Percentiles rank a stretch among this genome's conserved stretches.
phyloP scores from a whole-genome alignment of 2,113 vertebrate genomes.

The Solea solea region DNA sequence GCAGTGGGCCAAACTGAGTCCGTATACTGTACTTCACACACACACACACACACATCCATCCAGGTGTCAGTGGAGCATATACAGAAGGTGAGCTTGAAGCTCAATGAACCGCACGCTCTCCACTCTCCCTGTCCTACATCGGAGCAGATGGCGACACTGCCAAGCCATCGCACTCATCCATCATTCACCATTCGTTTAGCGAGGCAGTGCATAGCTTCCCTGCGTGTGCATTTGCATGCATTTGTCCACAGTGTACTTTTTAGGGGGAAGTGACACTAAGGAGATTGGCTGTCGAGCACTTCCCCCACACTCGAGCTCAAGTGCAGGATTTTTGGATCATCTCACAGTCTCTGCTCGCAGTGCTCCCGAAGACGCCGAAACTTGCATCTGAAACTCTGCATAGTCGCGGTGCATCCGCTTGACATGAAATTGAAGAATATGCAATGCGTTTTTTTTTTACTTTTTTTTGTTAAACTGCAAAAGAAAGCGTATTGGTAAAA shows the following conservation, averaged over 20 bases:
- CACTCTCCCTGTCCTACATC: constrained; percentile 43
- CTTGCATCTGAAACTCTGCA: no score
- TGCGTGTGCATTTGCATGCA: constrained; percentile 3
- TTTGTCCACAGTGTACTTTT: constrained; percentile 26
- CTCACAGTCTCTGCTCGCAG: constrained; percentile 4
- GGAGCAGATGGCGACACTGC: constrained; percentile 63
- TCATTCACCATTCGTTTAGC: constrained; percentile 59
- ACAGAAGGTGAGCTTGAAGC: constrained; percentile 51
- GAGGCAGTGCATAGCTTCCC: constrained; percentile 15
- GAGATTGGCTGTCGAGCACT: constrained; percentile 32
- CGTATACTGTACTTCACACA: constrained; percentile 14
- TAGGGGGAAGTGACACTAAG: constrained; percentile 21
- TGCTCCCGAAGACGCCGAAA: no score
- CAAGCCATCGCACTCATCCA: constrained; percentile 48
- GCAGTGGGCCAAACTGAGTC: constrained; percentile 3
- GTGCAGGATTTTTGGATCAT: constrained; percentile 19
- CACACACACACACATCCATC: constrained; percentile 36
- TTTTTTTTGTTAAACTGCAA: background rate
- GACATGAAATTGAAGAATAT: no score
- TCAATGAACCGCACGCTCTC: constrained; percentile 55
- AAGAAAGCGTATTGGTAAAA: constrained; percentile 26
- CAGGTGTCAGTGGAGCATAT: constrained; percentile 47
- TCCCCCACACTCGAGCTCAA: constrained; percentile 10
- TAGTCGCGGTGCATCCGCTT: background rate
- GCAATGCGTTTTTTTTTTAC: no score